Evolutionary conservation across 2,113 vertebrate genomes (phyloP).

Genomic region (Anseranas semipalmata): DNA sequence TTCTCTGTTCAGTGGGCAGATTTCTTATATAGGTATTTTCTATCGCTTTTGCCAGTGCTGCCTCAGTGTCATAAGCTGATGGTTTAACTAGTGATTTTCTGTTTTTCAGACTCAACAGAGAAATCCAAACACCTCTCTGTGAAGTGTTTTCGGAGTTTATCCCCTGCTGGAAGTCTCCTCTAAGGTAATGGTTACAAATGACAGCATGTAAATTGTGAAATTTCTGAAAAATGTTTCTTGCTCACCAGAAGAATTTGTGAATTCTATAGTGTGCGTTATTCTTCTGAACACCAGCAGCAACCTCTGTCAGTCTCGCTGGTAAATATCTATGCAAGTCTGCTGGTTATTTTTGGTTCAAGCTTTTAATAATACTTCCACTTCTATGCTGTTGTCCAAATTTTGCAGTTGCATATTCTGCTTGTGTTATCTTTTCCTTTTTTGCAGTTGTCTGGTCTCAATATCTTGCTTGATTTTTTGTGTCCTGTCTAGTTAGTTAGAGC

Average conservation of each 20-base stretch:
- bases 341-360: neutral
- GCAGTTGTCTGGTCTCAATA: neutral
- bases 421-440: neutral
- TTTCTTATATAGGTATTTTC: conserved; percentile 71
- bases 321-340: neutral
- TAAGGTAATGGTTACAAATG: conserved; percentile 73
- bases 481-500: neutral
- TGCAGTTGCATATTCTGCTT: neutral
- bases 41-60: conserved; percentile 64
- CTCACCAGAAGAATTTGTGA: conserved; percentile 30
- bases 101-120: conserved; percentile 73
- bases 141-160: conserved; percentile 66
- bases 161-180: conserved; percentile 60
- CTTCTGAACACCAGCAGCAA: neutral
- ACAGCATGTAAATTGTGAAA: conserved; percentile 31
- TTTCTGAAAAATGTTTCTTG: conserved; percentile 27
- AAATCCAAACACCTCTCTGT: conserved; percentile 42
- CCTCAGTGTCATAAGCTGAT: conserved; percentile 77
- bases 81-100: conserved; percentile 75
- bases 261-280: neutral
- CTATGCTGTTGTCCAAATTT: neutral
- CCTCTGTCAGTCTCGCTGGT: neutral
- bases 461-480: neutral
- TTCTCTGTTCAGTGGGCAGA: conserved; percentile 66
- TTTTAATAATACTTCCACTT: neutral